Conservation (phyloP, 1,140 invertebrate genomes). For the Solenopsis fugax region DNA sequence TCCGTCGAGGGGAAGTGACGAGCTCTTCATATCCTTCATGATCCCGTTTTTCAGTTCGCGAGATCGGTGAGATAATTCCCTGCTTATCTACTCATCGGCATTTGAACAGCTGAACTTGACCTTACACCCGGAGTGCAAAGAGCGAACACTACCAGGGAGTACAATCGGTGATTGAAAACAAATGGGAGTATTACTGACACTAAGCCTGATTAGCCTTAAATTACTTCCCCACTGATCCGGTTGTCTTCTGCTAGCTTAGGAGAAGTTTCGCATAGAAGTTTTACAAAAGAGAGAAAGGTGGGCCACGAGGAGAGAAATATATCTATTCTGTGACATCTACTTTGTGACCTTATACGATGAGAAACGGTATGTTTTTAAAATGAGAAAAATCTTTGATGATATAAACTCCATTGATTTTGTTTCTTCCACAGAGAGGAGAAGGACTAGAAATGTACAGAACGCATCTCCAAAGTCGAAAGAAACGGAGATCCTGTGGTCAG, state of each 20-base stretch:
- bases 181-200: background rate
- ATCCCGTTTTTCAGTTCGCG: too few relatives aligned
- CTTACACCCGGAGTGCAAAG: background rate
- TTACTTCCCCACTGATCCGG: background rate
- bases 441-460: constrained; percentile 36
- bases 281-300: background rate
- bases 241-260: background rate
- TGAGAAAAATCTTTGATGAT: background rate
- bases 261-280: background rate
- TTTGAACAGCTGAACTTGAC: background rate
- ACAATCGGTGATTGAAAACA: background rate
- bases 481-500: constrained; percentile 76
- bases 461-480: constrained; percentile 75
- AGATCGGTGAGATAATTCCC: background rate
- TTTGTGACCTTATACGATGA: constrained; percentile 12
- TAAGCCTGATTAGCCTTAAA: background rate
- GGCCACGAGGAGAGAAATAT: background rate
- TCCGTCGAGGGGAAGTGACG: too few relatives aligned
- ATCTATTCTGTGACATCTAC: background rate
- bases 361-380: background rate
- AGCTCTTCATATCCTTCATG: too few relatives aligned
- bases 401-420: background rate
- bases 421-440: background rate
- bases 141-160: background rate
- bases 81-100: background rate